Conservation (phyloP, 1,140 invertebrate species). For the Cyphomyrmex costatus region DNA sequence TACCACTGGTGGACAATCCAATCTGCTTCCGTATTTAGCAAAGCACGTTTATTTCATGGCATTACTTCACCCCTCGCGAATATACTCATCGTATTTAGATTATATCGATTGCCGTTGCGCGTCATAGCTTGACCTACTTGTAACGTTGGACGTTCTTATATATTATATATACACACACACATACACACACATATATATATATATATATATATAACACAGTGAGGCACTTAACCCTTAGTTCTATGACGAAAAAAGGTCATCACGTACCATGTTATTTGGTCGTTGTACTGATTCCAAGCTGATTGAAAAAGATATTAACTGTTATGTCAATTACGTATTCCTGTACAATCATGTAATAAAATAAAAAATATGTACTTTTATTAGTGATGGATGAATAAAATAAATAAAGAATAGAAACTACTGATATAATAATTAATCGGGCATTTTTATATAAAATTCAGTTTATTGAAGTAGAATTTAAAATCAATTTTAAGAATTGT, state of each 20-base stretch:
- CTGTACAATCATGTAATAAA: background rate
- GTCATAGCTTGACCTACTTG: slow-evolving; percentile 74
- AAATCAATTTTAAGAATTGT: background rate
- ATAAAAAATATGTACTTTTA: background rate
- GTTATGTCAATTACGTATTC: no score
- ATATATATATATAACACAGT: no score
- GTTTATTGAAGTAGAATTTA: background rate
- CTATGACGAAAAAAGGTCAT: slow-evolving; percentile 31
- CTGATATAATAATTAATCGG: background rate
- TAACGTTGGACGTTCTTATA: slow-evolving; percentile 40
- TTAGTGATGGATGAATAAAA: background rate
- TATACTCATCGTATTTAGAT: slow-evolving; percentile 76
- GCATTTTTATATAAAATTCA: background rate
- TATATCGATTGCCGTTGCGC: slow-evolving; percentile 72
- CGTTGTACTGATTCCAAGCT: background rate
- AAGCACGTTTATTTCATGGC: slow-evolving; percentile 62
- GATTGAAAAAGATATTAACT: slow-evolving; percentile 1
- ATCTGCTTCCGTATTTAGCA: slow-evolving; percentile 57
- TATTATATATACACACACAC: background rate
- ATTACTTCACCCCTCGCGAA: slow-evolving; percentile 72
- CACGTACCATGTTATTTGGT: slow-evolving; percentile 5
- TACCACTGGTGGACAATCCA: slow-evolving; percentile 48
- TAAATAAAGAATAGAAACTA: background rate
- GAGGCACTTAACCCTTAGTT: slow-evolving; percentile 35
- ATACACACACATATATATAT: no score